Evolutionary conservation across 2,888 invertebrate genomes (phyloP).

Genomic region (Brachylomia viminalis): DNA sequence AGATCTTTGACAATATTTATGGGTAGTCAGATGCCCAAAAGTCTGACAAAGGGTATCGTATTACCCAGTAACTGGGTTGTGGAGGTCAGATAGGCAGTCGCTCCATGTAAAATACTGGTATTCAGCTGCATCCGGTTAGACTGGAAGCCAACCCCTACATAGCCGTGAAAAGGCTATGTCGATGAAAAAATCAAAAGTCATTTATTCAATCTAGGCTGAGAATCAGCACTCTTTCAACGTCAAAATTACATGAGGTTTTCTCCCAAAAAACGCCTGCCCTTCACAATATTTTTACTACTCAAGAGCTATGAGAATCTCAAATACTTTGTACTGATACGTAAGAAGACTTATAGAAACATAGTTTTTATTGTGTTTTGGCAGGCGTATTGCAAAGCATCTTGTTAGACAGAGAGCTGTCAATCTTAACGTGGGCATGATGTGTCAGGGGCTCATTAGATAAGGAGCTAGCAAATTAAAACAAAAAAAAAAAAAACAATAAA

Average conservation of each 20-base stretch:
- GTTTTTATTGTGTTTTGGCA: background rate
- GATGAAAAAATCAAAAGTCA: background rate
- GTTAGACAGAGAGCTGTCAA: conserved; percentile 26
- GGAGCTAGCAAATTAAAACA: conserved; percentile 7
- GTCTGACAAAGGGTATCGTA: background rate
- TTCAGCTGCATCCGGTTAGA: background rate
- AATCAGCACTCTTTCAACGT: too few species aligned
- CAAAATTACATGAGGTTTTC: too few species aligned
- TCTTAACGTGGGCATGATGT: conserved; percentile 28
- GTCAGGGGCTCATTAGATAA: conserved; percentile 29
- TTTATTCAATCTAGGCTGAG: too few species aligned
- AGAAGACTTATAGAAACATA: too few species aligned
- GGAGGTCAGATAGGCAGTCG: background rate
- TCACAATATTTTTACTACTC: background rate
- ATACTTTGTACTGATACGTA: background rate
- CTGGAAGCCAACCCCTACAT: background rate
- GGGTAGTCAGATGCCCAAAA: background rate
- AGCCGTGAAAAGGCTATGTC: background rate
- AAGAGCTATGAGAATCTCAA: background rate
- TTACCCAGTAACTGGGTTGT: background rate
- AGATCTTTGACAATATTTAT: background rate
- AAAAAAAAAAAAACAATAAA: background rate
- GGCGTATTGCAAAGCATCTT: conserved; percentile 14
- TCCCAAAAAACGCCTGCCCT: too few species aligned
- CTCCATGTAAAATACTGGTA: background rate